Percentiles rank a stretch among this genome's conserved stretches.
These are phyloP conservation scores for Papilio gigon DNA, from an alignment of 2,888 invertebrate genomes.

Conservation along the genomic window DNA sequence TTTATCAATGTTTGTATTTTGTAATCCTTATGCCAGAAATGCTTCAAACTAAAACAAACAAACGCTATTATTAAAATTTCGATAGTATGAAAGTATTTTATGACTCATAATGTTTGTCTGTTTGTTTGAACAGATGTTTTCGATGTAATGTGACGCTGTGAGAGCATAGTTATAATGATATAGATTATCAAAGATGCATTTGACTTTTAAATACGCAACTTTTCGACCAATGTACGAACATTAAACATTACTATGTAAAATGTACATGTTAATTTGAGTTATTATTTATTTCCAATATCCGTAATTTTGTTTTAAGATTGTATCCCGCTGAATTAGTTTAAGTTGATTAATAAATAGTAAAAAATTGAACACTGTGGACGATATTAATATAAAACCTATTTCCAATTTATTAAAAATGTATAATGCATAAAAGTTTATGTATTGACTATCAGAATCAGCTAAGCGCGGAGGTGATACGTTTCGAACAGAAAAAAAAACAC, in stretches of 20 bases:
- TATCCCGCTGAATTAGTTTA: too few species aligned
- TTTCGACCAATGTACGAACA: constrained; percentile 6
- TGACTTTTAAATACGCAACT: constrained; percentile 8
- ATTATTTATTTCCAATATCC: too few species aligned
- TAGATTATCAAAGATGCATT: constrained; percentile 38
- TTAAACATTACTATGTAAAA: too few species aligned
- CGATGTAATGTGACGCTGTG: constrained; percentile 76
- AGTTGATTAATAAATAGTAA: neutral
- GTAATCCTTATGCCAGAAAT: constrained; percentile 49
- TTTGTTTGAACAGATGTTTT: constrained; percentile 77
- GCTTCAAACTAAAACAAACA: constrained; percentile 48
- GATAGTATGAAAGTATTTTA: constrained; percentile 44
- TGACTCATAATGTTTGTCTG: constrained; percentile 60
- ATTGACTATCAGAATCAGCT: constrained; percentile 4
- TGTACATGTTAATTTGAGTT: too few species aligned
- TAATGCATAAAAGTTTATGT: constrained; percentile 3
- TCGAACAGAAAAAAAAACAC: constrained; percentile 23
- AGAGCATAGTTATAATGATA: constrained; percentile 62
- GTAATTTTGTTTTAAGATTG: too few species aligned
- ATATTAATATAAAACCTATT: neutral
- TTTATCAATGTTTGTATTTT: neutral
- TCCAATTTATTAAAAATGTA: neutral
- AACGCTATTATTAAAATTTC: constrained; percentile 58
- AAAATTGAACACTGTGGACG: neutral
- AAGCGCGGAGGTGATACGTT: constrained; percentile 16